Base-by-base conservation (phyloP, 2,888 invertebrate genomes). In the Cosmopolites sordidus region DNA sequence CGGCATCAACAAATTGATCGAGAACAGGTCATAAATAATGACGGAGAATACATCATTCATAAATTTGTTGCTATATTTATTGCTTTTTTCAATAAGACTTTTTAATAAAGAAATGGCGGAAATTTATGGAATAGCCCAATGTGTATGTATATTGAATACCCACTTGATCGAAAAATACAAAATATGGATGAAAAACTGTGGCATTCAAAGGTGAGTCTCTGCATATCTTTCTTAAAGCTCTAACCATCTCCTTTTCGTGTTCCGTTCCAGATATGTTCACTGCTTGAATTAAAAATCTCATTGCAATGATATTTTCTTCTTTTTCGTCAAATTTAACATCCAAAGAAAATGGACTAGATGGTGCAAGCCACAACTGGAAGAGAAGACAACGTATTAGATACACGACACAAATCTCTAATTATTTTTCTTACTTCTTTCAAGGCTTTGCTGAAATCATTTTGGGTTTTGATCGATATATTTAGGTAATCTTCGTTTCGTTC, bases 171-270 rank as follows among this genome's bases (percentile, higher is more conserved):
- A 95, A 95, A 76, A 92, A 96, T 11, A 95, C 92, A 70, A 95
- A 96, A 71, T 93, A 94, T 0, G 95, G 94, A 77, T 95, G 93
- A 71, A 93, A 96, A 2, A 95, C 92, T 16, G 90, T 92, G 47
- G 87, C 92, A 67, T 93, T 93, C 9, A 93, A 72, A 2, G 85
- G 79, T 1, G 91, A 89, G 29, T 87, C 82, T 9, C 80, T 75
- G 60, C 91, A 89, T 12, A 93, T 84, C 58, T 82, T 72, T 59
- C 93, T 78, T 11, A 94, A 74, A 46, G 86, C 87, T 64, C 83
- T 81, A 6, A 93, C 92, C 92, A 94, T 92, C 69, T 89, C 89
- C 66, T 92, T 91, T 68, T 93, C 93, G 64, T 89, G 88, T 70
- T 92, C 92, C 0, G 92, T 92, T 46, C 92, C 90, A 48, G 87